These are phyloP conservation scores for Sebastes oblongus DNA, from an alignment of 2,797 vertebrate species.

Conservation along the genomic window DNA sequence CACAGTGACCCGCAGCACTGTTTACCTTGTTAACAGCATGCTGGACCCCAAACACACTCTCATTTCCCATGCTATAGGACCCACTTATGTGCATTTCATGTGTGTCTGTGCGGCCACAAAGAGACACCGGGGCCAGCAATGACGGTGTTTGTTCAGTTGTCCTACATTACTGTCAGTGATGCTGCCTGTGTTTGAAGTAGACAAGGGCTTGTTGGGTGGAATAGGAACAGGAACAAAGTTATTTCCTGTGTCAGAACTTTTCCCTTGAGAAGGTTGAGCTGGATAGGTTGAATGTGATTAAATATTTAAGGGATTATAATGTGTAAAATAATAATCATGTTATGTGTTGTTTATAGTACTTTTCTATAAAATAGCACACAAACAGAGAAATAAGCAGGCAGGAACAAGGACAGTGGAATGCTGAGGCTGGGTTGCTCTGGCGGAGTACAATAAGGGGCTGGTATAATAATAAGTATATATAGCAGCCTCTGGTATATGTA, in stretches of 20 bases:
- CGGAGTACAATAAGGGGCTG: background rate
- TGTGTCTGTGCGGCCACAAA: slow-evolving; percentile 32
- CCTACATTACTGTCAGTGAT: slow-evolving; percentile 82
- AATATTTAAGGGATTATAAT: background rate
- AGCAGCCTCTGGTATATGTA: background rate
- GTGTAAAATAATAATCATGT: background rate
- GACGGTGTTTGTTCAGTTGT: slow-evolving; percentile 90
- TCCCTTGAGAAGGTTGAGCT: background rate
- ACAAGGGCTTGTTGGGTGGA: background rate
- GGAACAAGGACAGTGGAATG: background rate
- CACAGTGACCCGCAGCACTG: slow-evolving; percentile 62
- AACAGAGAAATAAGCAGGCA: background rate
- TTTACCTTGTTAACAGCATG: slow-evolving; percentile 72
- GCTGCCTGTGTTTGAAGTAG: slow-evolving; percentile 47
- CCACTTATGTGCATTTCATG: slow-evolving; percentile 23
- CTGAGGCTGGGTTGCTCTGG: background rate
- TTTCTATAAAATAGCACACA: background rate
- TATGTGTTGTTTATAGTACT: background rate
- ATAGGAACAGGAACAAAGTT: slow-evolving; percentile 19
- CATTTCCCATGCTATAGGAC: slow-evolving; percentile 73
- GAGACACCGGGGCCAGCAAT: slow-evolving; percentile 73
- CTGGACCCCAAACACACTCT: slow-evolving; percentile 64
- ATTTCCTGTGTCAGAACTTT: slow-evolving; percentile 25
- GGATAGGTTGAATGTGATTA: slow-evolving; percentile 5
- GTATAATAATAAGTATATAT: background rate